These are phyloP conservation scores for Poecilia velifera DNA, from an alignment of 2,797 vertebrate species.

Conservation along the genomic window DNA sequence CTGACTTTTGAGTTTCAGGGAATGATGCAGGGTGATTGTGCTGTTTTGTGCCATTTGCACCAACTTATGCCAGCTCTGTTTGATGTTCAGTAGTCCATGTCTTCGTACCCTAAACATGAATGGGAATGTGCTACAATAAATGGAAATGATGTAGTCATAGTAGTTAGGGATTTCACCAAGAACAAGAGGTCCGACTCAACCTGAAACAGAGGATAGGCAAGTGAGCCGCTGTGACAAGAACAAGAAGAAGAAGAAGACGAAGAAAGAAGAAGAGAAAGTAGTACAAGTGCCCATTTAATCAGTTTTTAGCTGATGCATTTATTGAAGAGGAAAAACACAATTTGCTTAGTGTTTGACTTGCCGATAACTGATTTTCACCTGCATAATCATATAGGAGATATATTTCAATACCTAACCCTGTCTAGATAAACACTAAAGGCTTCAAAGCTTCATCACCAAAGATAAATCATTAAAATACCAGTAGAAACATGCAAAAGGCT, in stretches of 20 bases:
- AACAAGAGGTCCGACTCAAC: background rate
- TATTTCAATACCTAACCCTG: background rate
- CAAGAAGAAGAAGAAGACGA: background rate
- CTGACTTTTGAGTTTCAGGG: background rate
- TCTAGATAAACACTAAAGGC: background rate
- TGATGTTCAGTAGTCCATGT: background rate
- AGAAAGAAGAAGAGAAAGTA: background rate
- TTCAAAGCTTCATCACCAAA: background rate
- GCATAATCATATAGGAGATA: background rate
- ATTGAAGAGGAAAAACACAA: background rate
- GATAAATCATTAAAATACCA: background rate
- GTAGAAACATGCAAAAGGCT: background rate
- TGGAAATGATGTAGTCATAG: background rate
- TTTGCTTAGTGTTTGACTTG: background rate
- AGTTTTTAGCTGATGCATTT: background rate
- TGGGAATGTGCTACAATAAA: background rate
- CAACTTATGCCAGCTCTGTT: background rate
- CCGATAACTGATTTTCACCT: background rate
- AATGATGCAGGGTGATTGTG: background rate
- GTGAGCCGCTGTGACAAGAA: too few relatives aligned
- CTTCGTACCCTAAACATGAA: background rate
- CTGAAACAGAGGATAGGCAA: background rate
- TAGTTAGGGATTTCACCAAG: background rate
- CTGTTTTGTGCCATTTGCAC: background rate
- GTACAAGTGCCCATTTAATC: too few relatives aligned